A percentile compares a stretch with the other conserved stretches of the same genome.
Conservation (phyloP, 2,888 invertebrate genomes). For the Aphelenchoides bicaudatus region DNA sequence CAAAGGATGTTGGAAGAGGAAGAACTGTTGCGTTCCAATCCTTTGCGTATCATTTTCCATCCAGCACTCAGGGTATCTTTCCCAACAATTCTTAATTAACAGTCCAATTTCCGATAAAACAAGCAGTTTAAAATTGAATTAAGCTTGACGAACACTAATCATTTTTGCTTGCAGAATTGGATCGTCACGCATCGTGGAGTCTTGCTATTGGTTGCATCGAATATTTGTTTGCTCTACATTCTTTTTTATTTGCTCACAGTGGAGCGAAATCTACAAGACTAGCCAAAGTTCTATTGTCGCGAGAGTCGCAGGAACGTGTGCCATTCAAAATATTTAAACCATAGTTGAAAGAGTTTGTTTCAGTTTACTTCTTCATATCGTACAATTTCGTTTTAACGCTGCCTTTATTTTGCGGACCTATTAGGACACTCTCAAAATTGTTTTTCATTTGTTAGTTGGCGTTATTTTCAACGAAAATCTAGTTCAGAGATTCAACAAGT, state of each 20-base stretch:
- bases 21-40: slow-evolving; percentile 87
- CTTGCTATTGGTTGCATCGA: slow-evolving; percentile 49
- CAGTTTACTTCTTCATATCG: slow-evolving; percentile 8
- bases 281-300: no score
- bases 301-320: no score
- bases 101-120: no score
- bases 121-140: no score
- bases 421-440: no score
- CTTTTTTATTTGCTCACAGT: slow-evolving; percentile 57
- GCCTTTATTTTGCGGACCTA: slow-evolving; percentile 9
- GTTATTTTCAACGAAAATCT: no score
- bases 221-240: slow-evolving; percentile 50
- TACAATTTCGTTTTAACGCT: neutral
- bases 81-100: slow-evolving; percentile 1
- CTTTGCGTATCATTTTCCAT: slow-evolving; percentile 89
- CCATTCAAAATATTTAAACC: no score
- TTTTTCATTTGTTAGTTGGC: no score
- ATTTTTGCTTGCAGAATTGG: slow-evolving; percentile 54
- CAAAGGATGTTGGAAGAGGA: slow-evolving; percentile 83
- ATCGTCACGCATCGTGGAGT: slow-evolving; percentile 46
- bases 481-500: slow-evolving; percentile 16
- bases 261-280: slow-evolving; percentile 9
- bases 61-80: slow-evolving; percentile 84
- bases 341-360: no score
- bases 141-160: no score